phyloP scores from a whole-genome alignment of 2,113 vertebrate species.

The Tragelaphus strepsiceros region DNA sequence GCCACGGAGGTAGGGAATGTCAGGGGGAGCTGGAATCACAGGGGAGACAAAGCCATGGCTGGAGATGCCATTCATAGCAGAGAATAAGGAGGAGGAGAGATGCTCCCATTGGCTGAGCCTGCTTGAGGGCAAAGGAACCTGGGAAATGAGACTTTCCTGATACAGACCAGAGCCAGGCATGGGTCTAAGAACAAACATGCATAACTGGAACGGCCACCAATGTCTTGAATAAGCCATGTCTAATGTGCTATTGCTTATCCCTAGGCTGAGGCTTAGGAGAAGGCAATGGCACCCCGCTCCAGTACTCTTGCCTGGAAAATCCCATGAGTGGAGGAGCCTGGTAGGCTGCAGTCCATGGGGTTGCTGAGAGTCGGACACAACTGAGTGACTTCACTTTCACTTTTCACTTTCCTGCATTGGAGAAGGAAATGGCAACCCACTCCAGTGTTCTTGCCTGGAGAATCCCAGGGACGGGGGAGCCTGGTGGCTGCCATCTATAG shows the following conservation, averaged over 20 bases:
- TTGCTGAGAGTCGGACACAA: too few relatives aligned
- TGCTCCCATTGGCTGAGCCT: background rate
- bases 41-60: background rate
- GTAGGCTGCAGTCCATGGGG: too few relatives aligned
- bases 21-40: background rate
- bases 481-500: too few relatives aligned
- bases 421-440: too few relatives aligned
- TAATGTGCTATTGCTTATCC: background rate
- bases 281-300: too few relatives aligned
- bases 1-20: background rate
- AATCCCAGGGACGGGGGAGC: too few relatives aligned
- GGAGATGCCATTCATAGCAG: background rate
- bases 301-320: too few relatives aligned
- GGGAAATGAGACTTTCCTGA: background rate
- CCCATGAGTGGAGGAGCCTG: too few relatives aligned
- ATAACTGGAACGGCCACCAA: rapidly evolving
- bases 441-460: too few relatives aligned
- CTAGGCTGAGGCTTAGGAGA: background rate
- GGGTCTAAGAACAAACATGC: too few relatives aligned
- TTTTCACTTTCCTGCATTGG: too few relatives aligned
- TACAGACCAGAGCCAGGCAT: background rate
- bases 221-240: background rate
- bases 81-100: background rate
- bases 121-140: background rate
- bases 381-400: too few relatives aligned